Base-by-base conservation (phyloP, 2,888 invertebrate species). In the Myathropa florea region DNA sequence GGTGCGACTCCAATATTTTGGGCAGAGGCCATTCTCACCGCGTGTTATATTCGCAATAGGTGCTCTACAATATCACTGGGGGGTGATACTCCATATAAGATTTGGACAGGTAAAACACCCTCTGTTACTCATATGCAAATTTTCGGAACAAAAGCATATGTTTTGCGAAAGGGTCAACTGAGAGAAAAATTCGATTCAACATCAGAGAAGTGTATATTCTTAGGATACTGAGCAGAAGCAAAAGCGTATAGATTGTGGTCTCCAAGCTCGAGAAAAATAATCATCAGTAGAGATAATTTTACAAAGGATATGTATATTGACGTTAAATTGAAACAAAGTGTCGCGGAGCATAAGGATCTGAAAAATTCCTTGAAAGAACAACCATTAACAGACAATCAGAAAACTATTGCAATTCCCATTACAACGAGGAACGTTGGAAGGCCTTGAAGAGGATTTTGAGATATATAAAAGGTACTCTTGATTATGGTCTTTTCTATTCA, bases 1-100 rank as follows among this genome's bases (percentile, higher is more conserved):
- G 61, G 21, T 18, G 61, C 61, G n/a, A n/a, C 61, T 61, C 33
- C 18, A 28, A 61, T 30, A 14, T 70, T 88, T 28, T 89, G 89
- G 68, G 88, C 76, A 14, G 86, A 86, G 10, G 87, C 85, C 26
- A 64, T 78, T 3, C 60, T 57, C 3, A 88, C 85, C 28, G 78
- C 87, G 39, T 46, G 23, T 26, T 85, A 76, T 76, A 63, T 79
- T 61, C 55, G 76, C 33, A 79, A 72, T 30, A 63, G 86, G 33
- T 61, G 55, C 30, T 59, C 72, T 23, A 76, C 82, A 12, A 63
- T 61, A 59, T 18, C 63, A 4, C 30, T 88, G 9, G 23, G 26
- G 12, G 63, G 46, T 18, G 61, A 23, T 10, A 88, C 83, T 46
- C 88, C 88, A 24, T 46, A 67, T 23, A 65, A 73, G 65, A 33